Evolutionary conservation across 2,113 vertebrate genomes (phyloP).

Genomic region (Hymenochirus boettgeri): DNA sequence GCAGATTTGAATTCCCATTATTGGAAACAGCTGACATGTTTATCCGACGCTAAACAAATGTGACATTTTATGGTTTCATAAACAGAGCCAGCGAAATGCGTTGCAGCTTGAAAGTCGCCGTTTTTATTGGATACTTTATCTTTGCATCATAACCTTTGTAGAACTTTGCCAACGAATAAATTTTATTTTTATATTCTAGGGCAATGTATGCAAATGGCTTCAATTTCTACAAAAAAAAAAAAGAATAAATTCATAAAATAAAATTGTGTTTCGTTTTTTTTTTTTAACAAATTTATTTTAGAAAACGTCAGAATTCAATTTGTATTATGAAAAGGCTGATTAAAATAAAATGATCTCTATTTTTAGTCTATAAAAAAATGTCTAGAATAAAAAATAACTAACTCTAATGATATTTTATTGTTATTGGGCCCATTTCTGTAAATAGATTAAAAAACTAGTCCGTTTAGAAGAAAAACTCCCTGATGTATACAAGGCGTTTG

Average conservation of each 20-base stretch:
- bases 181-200: background rate
- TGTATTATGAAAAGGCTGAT: background rate
- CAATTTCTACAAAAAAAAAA: background rate
- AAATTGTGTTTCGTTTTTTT: too few relatives aligned
- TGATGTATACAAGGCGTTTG: conserved; percentile 12
- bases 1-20: background rate
- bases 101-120: background rate
- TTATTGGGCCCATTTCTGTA: conserved; percentile 16
- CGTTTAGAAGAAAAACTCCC: too few relatives aligned
- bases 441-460: conserved; percentile 26
- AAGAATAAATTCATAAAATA: background rate
- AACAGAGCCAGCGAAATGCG: conserved; percentile 13
- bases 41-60: conserved; percentile 18
- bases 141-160: conserved; percentile 21
- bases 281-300: background rate
- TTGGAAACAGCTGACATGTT: conserved; percentile 12
- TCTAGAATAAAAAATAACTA: too few relatives aligned
- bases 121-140: conserved; percentile 32
- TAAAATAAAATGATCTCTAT: too few relatives aligned
- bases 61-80: conserved; percentile 32
- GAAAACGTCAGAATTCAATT: background rate
- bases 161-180: conserved; percentile 4
- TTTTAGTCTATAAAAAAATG: background rate
- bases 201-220: conserved; percentile 3
- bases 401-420: background rate